These are phyloP conservation scores for Ramphastos sulfuratus DNA, from an alignment of 2,113 vertebrate genomes.

Conservation along the genomic window DNA sequence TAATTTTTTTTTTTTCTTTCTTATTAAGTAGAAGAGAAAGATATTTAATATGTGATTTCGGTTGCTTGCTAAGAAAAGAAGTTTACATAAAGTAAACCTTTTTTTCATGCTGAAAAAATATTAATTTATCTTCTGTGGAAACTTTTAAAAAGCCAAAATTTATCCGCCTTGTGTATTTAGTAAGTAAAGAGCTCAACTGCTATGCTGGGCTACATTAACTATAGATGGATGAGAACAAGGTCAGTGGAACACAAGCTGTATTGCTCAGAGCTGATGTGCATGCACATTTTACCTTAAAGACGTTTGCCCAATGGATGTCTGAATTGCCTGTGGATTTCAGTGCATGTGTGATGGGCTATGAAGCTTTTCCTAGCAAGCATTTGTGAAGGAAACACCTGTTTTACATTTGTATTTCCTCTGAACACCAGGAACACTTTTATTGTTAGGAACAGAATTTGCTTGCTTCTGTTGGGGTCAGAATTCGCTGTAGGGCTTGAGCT, in stretches of 20 bases:
- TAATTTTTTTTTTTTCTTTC: not conserved
- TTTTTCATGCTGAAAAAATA: not conserved
- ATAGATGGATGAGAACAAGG: constrained; percentile 43
- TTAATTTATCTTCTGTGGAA: not conserved
- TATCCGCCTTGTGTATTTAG: not conserved
- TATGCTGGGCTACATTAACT: constrained; percentile 17
- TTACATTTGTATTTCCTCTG: not conserved
- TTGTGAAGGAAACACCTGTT: not conserved
- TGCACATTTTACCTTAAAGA: not conserved
- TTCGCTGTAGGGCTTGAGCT: not conserved
- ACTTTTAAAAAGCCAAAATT: not conserved
- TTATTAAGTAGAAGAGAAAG: not conserved
- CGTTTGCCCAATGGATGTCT: not conserved
- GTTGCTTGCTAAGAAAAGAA: constrained; percentile 40
- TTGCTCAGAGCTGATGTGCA: not conserved
- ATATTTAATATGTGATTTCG: constrained; percentile 50
- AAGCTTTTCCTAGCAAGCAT: not conserved
- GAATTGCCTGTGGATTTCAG: not conserved
- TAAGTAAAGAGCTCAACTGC: not conserved
- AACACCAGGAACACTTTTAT: not conserved
- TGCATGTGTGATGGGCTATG: not conserved
- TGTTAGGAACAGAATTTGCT: not conserved
- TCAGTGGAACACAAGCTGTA: constrained; percentile 7
- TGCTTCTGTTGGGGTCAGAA: not conserved
- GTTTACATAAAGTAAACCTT: not conserved